A percentile compares a stretch with the other conserved stretches of the same genome.
phyloP scores from a whole-genome alignment of 2,797 vertebrate genomes.

The Scyliorhinus canicula region DNA sequence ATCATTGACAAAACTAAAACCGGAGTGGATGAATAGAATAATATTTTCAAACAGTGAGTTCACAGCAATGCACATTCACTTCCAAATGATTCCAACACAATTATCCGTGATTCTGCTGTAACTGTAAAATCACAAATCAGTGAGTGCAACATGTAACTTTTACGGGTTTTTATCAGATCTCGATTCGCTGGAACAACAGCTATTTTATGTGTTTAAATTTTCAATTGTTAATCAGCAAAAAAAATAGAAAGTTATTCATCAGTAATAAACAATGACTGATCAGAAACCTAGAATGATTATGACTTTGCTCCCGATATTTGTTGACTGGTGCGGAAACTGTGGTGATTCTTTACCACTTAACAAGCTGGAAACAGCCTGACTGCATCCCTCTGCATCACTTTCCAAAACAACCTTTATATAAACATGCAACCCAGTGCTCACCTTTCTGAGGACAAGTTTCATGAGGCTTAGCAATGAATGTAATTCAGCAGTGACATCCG shows the following conservation, averaged over 20 bases:
- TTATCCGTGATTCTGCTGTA: neutral
- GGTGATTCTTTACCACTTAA: neutral
- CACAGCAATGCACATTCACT: neutral
- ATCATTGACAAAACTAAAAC: neutral
- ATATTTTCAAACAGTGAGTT: neutral
- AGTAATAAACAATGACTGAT: neutral
- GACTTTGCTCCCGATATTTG: neutral
- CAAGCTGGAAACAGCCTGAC: neutral
- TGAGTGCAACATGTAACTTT: neutral
- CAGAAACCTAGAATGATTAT: neutral
- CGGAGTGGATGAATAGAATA: neutral
- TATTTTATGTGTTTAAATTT: neutral
- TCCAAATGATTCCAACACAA: neutral
- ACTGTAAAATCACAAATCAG: neutral
- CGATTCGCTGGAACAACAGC: neutral
- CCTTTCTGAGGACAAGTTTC: slow-evolving; percentile 22
- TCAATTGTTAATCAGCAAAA: neutral
- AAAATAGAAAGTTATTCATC: neutral
- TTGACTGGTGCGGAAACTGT: neutral
- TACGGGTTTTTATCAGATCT: neutral
- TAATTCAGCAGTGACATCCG: neutral
- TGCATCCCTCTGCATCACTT: neutral
- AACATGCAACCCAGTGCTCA: neutral
- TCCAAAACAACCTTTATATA: slow-evolving; percentile 25
- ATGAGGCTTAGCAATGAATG: neutral